phyloP scores from a whole-genome alignment of 2,113 vertebrate genomes.

The Vidua chalybeata region DNA sequence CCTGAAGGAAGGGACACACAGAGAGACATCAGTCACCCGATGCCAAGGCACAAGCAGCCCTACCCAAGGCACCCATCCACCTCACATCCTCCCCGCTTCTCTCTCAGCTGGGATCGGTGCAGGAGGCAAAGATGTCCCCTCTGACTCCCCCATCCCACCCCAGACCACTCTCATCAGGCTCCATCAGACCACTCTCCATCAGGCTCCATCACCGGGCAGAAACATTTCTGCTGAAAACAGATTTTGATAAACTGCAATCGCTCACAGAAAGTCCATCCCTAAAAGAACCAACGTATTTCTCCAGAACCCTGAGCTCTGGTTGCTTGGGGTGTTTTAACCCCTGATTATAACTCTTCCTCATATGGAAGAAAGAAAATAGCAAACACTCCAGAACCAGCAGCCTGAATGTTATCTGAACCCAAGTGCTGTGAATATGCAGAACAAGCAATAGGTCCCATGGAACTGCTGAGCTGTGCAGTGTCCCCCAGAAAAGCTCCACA shows the following conservation, averaged over 20 bases:
- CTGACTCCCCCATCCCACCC: not conserved
- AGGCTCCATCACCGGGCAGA: not conserved
- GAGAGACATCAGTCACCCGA: constrained; percentile 3
- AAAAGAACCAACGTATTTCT: not conserved
- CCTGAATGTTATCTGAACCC: not conserved
- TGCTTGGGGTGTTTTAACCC: accelerated
- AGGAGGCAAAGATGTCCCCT: not conserved
- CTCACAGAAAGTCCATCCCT: not conserved
- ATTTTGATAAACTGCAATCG: not conserved
- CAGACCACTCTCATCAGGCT: not conserved
- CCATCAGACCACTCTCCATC: not conserved
- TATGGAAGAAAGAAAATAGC: not conserved
- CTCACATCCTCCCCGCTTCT: accelerated
- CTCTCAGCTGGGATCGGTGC: accelerated
- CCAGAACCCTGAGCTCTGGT: not conserved
- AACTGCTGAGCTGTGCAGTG: accelerated
- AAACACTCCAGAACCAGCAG: not conserved
- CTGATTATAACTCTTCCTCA: not conserved
- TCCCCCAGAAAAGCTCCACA: not conserved
- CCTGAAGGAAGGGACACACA: constrained; percentile 75
- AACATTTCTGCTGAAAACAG: not conserved
- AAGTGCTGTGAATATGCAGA: not conserved
- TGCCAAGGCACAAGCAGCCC: accelerated
- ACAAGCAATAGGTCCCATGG: not conserved
- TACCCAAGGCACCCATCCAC: not conserved